Evolutionary conservation across 1,140 invertebrate species (phyloP).

Genomic region (Brachionus asplanchnoidis): DNA sequence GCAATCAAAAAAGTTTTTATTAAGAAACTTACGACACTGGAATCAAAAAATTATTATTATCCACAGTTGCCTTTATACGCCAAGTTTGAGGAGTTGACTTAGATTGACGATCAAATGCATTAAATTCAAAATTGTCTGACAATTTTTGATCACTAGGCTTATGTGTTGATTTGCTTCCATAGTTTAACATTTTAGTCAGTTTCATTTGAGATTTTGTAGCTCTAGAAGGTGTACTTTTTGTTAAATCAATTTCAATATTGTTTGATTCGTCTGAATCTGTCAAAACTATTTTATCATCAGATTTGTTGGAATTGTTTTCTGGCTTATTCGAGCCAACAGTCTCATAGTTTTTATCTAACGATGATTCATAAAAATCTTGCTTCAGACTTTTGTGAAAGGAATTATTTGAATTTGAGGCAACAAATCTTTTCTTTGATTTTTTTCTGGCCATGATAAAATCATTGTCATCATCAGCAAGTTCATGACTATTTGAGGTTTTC

Average conservation of each 20-base stretch:
- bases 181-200: background rate
- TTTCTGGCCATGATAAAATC: background rate
- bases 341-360: background rate
- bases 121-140: background rate
- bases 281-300: background rate
- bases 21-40: background rate
- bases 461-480: background rate
- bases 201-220: background rate
- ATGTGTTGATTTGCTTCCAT: background rate
- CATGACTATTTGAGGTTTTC: background rate
- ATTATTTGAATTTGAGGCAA: background rate
- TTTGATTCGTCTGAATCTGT: background rate
- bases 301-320: background rate
- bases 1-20: background rate
- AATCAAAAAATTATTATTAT: slow-evolving; percentile 37
- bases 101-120: background rate
- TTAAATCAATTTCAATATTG: background rate
- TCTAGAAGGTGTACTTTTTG: background rate
- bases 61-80: slow-evolving; percentile 11
- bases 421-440: background rate
- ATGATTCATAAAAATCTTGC: background rate
- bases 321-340: background rate
- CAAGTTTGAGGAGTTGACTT: background rate
- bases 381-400: background rate
- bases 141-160: background rate